A percentile compares a stretch with the other conserved stretches of the same genome.
phyloP scores from a whole-genome alignment of 2,888 invertebrate genomes.

The Pogonocherus hispidulus region DNA sequence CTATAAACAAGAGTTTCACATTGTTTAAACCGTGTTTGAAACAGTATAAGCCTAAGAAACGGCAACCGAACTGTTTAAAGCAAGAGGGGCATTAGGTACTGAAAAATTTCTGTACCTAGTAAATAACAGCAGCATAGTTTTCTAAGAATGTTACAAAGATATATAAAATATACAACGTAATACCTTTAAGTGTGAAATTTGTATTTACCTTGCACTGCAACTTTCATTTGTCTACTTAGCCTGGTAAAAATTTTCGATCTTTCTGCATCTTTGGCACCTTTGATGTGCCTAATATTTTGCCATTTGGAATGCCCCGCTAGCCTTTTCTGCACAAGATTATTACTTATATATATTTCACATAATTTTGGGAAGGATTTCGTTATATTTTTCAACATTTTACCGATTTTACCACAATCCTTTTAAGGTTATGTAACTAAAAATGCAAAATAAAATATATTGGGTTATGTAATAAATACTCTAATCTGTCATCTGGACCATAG shows the following conservation, averaged over 20 bases:
- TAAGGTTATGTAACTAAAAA: not conserved
- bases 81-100: too few species aligned
- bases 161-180: too few species aligned
- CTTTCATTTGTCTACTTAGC: slow-evolving; percentile 71
- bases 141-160: too few species aligned
- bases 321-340: slow-evolving; percentile 52
- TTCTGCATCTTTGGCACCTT: slow-evolving; percentile 76
- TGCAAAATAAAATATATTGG: not conserved
- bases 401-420: too few species aligned
- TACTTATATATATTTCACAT: slow-evolving; percentile 23
- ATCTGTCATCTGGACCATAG: too few species aligned
- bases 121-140: too few species aligned
- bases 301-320: slow-evolving; percentile 83
- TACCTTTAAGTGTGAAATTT: too few species aligned
- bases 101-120: too few species aligned
- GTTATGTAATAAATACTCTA: not conserved
- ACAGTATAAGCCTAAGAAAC: too few species aligned
- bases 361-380: slow-evolving; percentile 3
- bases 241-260: slow-evolving; percentile 69
- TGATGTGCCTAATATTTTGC: slow-evolving; percentile 81
- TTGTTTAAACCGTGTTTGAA: too few species aligned
- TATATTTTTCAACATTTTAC: slow-evolving; percentile 6
- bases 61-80: too few species aligned
- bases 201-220: slow-evolving; percentile 74
- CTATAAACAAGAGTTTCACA: too few species aligned